These are phyloP conservation scores for Sphinx pinastri DNA, from an alignment of 2,888 invertebrate genomes.

Conservation along the genomic window DNA sequence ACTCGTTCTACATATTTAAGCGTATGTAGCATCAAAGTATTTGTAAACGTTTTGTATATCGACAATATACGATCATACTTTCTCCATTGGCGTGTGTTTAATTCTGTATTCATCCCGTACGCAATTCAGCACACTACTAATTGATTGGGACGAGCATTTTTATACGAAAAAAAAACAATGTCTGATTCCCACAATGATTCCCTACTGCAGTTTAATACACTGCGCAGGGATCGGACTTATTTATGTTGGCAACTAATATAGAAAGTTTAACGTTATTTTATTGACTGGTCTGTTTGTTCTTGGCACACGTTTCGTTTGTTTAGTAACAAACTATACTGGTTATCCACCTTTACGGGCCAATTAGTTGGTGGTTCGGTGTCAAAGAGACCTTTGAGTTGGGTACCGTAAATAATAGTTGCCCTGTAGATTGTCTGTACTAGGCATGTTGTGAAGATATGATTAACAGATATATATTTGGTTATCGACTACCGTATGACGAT, in stretches of 20 bases:
- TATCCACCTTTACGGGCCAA: conserved; percentile 7
- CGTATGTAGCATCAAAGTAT: too few relatives aligned
- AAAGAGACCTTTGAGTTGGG: not conserved
- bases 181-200: too few relatives aligned
- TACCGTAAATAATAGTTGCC: not conserved
- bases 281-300: not conserved
- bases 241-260: conserved; percentile 13
- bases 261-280: conserved; percentile 22
- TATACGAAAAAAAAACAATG: too few relatives aligned
- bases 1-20: too few relatives aligned
- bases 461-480: too few relatives aligned
- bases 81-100: too few relatives aligned
- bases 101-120: too few relatives aligned
- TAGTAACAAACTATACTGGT: conserved; percentile 14
- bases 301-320: conserved; percentile 9
- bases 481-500: too few relatives aligned
- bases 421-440: not conserved
- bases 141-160: too few relatives aligned
- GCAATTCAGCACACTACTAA: too few relatives aligned
- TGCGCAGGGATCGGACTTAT: not conserved
- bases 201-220: not conserved
- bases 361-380: not conserved
- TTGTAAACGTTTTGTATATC: too few relatives aligned
- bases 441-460: not conserved
- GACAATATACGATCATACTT: too few relatives aligned